Conservation (phyloP, 2,888 invertebrate species). For the Lithophane ornitopus region DNA sequence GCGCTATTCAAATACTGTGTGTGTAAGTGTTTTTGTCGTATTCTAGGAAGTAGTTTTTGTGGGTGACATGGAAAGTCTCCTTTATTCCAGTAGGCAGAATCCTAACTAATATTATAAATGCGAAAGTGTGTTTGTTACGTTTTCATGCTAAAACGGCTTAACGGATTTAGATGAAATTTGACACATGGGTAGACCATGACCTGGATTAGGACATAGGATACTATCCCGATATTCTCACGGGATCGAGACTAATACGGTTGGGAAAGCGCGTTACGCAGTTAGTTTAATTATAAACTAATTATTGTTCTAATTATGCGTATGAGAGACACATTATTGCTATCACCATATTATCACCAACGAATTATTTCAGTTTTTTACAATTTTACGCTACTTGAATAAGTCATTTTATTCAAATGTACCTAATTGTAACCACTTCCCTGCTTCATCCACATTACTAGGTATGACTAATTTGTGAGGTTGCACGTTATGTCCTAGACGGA, state of each 20-base stretch:
- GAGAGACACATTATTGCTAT: neutral
- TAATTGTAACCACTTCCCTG: neutral
- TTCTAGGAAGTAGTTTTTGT: neutral
- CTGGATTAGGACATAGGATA: too few species aligned
- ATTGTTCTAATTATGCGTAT: neutral
- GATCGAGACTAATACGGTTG: too few species aligned
- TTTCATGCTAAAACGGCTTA: too few species aligned
- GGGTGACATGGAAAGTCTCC: neutral
- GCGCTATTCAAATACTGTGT: slow-evolving; percentile 10
- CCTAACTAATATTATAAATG: too few species aligned
- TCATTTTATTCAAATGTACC: neutral
- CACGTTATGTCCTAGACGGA: slow-evolving; percentile 21
- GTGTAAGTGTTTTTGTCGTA: slow-evolving; percentile 20
- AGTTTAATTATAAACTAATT: neutral
- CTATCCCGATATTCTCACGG: too few species aligned
- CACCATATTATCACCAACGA: neutral
- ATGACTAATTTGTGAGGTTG: slow-evolving; percentile 32
- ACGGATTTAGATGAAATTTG: too few species aligned
- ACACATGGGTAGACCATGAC: too few species aligned
- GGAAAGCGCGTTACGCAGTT: too few species aligned
- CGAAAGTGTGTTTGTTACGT: too few species aligned
- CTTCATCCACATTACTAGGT: neutral
- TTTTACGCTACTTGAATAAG: neutral
- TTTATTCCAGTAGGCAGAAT: neutral
- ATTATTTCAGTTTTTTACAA: neutral